These are phyloP conservation scores for Piscicola geometra DNA, from an alignment of 2,888 invertebrate species.

Conservation along the genomic window DNA sequence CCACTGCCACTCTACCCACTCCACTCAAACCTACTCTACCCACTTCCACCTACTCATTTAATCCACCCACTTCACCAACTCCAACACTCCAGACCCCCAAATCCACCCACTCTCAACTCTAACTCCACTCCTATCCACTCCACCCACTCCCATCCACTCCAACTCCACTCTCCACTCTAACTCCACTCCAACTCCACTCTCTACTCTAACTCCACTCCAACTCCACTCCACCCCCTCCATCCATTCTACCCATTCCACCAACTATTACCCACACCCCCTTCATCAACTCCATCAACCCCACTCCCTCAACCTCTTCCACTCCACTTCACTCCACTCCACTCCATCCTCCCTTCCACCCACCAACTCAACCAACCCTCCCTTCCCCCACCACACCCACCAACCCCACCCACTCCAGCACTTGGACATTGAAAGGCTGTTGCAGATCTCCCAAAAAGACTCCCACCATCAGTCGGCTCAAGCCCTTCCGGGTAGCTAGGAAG, in stretches of 20 bases:
- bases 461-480: constrained; percentile 96
- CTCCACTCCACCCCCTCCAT: too few relatives aligned
- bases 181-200: not conserved
- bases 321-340: not conserved
- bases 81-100: not conserved
- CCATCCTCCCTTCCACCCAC: not conserved
- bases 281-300: constrained; percentile 19
- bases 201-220: too few relatives aligned
- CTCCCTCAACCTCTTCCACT: not conserved
- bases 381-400: not conserved
- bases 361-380: not conserved
- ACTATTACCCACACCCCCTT: not conserved
- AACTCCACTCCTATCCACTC: too few relatives aligned
- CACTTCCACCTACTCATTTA: too few relatives aligned
- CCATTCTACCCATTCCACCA: not conserved
- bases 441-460: constrained; percentile 96
- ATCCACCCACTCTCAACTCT: not conserved
- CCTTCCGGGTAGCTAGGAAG: constrained; percentile 90
- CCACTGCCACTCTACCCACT: too few relatives aligned
- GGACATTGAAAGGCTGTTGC: constrained; percentile 90
- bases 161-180: not conserved
- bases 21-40: too few relatives aligned
- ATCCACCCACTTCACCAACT: too few relatives aligned
- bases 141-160: not conserved
- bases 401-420: constrained; percentile 60